Evolutionary conservation across 2,797 vertebrate species (phyloP).

Genomic region (Cynopterus sphinx): DNA sequence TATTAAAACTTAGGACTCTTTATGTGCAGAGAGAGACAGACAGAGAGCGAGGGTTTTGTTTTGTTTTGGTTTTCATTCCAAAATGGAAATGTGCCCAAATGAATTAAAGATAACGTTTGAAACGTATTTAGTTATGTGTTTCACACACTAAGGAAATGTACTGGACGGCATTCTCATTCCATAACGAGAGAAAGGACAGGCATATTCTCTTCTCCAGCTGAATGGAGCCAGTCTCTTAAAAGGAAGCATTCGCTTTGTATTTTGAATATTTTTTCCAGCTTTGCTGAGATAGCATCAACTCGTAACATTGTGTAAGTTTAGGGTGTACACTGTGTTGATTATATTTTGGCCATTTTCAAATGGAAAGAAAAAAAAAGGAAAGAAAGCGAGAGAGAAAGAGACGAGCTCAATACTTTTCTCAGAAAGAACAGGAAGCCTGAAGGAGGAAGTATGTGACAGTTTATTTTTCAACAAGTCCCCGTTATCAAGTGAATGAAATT

Average conservation of each 20-base stretch:
- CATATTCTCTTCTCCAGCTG: neutral
- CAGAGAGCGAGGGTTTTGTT: neutral
- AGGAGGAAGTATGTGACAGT: conserved; percentile 65
- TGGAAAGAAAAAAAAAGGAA: neutral
- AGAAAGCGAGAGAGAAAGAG: neutral
- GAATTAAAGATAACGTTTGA: neutral
- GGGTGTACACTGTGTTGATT: neutral
- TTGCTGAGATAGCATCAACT: neutral
- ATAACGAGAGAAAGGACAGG: neutral
- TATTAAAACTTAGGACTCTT: neutral
- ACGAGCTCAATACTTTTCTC: conserved; percentile 34
- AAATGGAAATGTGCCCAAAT: neutral
- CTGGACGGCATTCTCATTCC: neutral
- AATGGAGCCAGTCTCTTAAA: neutral
- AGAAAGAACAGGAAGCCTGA: conserved; percentile 61
- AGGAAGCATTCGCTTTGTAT: neutral
- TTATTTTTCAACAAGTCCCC: conserved; percentile 36
- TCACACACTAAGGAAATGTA: neutral
- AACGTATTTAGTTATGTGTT: neutral
- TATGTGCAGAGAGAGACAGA: neutral
- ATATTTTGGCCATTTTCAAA: neutral
- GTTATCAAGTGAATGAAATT: conserved; percentile 66
- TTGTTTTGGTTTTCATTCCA: neutral
- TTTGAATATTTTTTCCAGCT: neutral
- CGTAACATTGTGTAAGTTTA: neutral